phyloP scores from a whole-genome alignment of 2,888 invertebrate species.

The Agonopterix alstromeriana region DNA sequence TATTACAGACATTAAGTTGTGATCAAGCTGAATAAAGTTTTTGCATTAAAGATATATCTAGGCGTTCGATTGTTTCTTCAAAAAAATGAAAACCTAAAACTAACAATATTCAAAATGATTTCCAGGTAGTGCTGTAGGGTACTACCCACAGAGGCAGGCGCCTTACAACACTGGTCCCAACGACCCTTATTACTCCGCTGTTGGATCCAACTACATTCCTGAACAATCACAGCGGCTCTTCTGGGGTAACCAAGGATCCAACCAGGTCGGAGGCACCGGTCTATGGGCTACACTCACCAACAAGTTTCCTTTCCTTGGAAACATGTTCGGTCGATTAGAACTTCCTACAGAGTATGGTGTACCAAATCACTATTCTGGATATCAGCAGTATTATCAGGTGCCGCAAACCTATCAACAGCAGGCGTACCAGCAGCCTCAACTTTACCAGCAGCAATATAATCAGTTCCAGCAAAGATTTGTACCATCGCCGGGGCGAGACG shows the following conservation, averaged over 20 bases:
- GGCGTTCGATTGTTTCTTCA: too few relatives aligned
- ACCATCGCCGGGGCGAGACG: slow-evolving; percentile 48
- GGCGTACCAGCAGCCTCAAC: slow-evolving; percentile 19
- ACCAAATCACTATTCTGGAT: slow-evolving; percentile 15
- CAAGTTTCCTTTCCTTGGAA: slow-evolving; percentile 61
- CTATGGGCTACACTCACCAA: slow-evolving; percentile 60
- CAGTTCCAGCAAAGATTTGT: slow-evolving; percentile 31
- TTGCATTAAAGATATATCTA: too few relatives aligned
- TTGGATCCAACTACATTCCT: slow-evolving; percentile 34
- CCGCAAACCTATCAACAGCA: slow-evolving; percentile 8
- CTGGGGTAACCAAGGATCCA: slow-evolving; percentile 57
- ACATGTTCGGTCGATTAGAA: slow-evolving; percentile 64
- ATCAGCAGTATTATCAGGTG: slow-evolving; percentile 9
- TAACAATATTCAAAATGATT: slow-evolving; percentile 10
- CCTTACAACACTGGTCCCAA: slow-evolving; percentile 53
- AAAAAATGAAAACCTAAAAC: too few relatives aligned
- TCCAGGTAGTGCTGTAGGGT: slow-evolving; percentile 54
- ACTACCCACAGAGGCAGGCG: slow-evolving; percentile 52
- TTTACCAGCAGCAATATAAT: slow-evolving; percentile 17
- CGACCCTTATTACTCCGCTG: slow-evolving; percentile 44
- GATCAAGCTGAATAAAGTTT: too few relatives aligned
- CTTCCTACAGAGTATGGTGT: slow-evolving; percentile 42
- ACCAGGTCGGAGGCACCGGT: slow-evolving; percentile 65
- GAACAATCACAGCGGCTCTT: slow-evolving; percentile 62
- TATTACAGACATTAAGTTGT: too few relatives aligned